Base-by-base conservation (phyloP, 2,888 invertebrate genomes). In the Carterocephalus palaemon region DNA sequence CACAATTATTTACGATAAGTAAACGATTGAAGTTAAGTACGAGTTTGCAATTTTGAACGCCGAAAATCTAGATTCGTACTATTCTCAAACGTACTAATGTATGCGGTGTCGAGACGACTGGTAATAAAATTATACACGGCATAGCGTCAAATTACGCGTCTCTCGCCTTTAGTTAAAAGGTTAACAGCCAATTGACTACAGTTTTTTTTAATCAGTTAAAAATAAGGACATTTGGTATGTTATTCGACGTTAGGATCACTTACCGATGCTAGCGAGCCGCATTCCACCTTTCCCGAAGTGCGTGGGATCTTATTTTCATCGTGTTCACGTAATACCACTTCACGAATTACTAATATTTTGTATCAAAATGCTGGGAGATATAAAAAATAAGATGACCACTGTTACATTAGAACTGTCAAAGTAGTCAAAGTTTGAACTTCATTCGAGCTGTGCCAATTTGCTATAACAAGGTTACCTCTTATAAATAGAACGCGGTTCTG, bases 111-210 rank as follows among this genome's bases (percentile, higher is more conserved):
- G 59, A 71, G 64, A 63, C 72, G 71, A 77, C 70, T 74, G 71
- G 81, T 86, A 85, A 86, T 85, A 85, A 84, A 85, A 86, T 86
- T 86, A 86, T 81, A 83, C 78, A 80, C 75, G 72, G 72, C 75
- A 73, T 67, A 84, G 85, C 83, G 84, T 86, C 85, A 82, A 83
- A 86, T 86, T 86, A 86, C 86, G 82, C 80, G 75, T 75, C 76
- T 84, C 80, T 78, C 79, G 84, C 82, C 83, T 83, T 83, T 81
- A 86, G 86, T 87, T 87, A 87, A 87, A 87, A 87, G 87, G 87
- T 87, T 87, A 87, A 87, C 85, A 86, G 74, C 66, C 87, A 87
- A 87, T 87, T 87, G 87, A 87, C 85, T 82, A 84, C 78, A 73
- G 81, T 80, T 82, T 83, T 83, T 79, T 83, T 79, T 82, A 84